Base-by-base conservation (phyloP, 1,140 invertebrate species). In the Zaprionus lachaisei region DNA sequence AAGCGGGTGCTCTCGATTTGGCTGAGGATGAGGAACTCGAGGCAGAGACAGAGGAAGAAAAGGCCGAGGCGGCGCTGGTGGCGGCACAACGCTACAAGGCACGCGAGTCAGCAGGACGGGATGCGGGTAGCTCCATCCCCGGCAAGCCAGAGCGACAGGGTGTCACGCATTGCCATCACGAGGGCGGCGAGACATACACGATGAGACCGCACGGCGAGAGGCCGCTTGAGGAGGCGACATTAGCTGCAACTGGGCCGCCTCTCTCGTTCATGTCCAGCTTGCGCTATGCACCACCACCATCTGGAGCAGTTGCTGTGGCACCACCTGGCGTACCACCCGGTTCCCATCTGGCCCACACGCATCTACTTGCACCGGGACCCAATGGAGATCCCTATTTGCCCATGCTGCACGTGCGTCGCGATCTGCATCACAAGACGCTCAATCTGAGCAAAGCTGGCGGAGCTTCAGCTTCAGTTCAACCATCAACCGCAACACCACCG, bases 361-460 rank as follows among this genome's bases (percentile, higher is more conserved):
- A 85, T 60, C 41, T 90, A 24, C 56, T 89, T 11, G 66, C 91
- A 9, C 56, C 81, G 12, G 44, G 77, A 5, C 73, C 77, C 7
- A 74, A 83, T 11, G 82, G 83, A 15, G 81, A 93, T 56, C 93
- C 93, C 15, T 93, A 94, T 57, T 92, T 95, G 70, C 95, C 95
- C 2, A 95, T 95, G 72, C 81, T 96, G 28, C 96, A 96, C 79
- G 96, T 96, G 24, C 94, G 96, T 38, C 93, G 96, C 87, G 96
- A 96, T 80, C 92, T 96, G 24, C 94, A 96, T 67, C 95, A 95
- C 77, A 93, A 93, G 61, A 93, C 94, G 60, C 90, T 94, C 44
- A 89, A 87, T 55, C 79, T 60, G 2, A 82, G 77, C 31, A 92
- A 85, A 54, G 72, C 72, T 12, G 11, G 31, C 4, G 31, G 9